These are phyloP conservation scores for Tolypeutes matacus DNA, from an alignment of 2,797 vertebrate species.

Conservation along the genomic window DNA sequence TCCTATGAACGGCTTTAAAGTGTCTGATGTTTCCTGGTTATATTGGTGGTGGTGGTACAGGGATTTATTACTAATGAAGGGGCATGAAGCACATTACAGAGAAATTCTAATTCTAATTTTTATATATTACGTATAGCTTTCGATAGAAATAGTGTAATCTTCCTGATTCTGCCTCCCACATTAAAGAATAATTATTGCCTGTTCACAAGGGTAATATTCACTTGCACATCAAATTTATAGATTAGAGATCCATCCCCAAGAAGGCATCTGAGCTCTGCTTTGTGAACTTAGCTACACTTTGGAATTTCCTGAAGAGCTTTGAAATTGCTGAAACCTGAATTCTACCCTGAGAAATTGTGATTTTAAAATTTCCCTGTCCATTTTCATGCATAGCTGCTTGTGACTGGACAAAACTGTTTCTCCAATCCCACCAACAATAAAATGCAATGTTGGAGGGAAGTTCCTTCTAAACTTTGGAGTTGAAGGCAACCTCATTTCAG, in stretches of 20 bases:
- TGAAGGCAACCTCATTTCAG: background rate
- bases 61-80: background rate
- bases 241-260: background rate
- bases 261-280: background rate
- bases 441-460: background rate
- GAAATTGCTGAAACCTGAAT: conserved; percentile 31
- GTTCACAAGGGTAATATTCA: conserved; percentile 2
- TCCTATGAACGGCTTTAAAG: background rate
- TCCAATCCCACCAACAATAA: background rate
- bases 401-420: background rate
- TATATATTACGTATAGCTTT: background rate
- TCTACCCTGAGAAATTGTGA: background rate
- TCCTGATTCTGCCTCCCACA: background rate
- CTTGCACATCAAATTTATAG: background rate
- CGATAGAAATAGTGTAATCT: background rate
- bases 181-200: conserved; percentile 16
- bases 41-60: background rate
- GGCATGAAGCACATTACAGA: background rate
- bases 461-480: background rate
- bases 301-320: background rate
- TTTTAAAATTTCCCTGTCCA: background rate
- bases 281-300: background rate
- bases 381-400: background rate
- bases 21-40: background rate
- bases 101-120: conserved; percentile 1